A percentile compares a stretch with the other conserved stretches of the same genome.
phyloP scores from a whole-genome alignment of 2,888 invertebrate species.

The Noctua pronuba region DNA sequence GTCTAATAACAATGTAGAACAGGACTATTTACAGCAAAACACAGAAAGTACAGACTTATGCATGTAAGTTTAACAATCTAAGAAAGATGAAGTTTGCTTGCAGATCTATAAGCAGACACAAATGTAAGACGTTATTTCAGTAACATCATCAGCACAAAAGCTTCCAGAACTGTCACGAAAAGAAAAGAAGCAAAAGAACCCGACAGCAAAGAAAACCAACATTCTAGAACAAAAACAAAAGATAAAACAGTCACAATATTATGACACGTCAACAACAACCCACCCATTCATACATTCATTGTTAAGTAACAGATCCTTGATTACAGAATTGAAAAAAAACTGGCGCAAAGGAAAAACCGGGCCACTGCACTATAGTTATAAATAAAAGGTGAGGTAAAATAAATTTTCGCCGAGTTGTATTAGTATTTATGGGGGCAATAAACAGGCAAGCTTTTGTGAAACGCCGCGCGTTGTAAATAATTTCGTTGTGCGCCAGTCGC shows the following conservation, averaged over 20 bases:
- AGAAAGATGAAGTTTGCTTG: neutral
- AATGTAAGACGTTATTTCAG: neutral
- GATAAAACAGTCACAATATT: conserved; percentile 55
- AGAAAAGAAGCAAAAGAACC: conserved; percentile 10
- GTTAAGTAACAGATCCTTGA: conserved; percentile 53
- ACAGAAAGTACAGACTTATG: neutral
- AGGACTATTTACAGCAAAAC: neutral
- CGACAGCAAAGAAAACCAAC: neutral
- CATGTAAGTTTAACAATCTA: neutral
- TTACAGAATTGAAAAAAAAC: conserved; percentile 63
- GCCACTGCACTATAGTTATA: conserved; percentile 82
- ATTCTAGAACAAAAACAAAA: conserved; percentile 38
- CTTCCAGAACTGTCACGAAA: neutral
- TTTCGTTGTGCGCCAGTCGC: conserved; percentile 85
- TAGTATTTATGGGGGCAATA: conserved; percentile 89
- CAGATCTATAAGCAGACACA: neutral
- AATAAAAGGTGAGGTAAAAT: conserved; percentile 88
- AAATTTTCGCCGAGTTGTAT: conserved; percentile 88
- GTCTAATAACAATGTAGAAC: neutral
- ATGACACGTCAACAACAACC: conserved; percentile 48
- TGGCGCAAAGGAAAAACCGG: conserved; percentile 74
- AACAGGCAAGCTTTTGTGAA: conserved; percentile 86
- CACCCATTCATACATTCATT: conserved; percentile 54
- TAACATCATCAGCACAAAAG: neutral
- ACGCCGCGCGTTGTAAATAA: conserved; percentile 89